Percentiles rank a stretch among this genome's conserved stretches.
phyloP scores from a whole-genome alignment of 2,888 invertebrate genomes.

The Parnassius glacialis region DNA sequence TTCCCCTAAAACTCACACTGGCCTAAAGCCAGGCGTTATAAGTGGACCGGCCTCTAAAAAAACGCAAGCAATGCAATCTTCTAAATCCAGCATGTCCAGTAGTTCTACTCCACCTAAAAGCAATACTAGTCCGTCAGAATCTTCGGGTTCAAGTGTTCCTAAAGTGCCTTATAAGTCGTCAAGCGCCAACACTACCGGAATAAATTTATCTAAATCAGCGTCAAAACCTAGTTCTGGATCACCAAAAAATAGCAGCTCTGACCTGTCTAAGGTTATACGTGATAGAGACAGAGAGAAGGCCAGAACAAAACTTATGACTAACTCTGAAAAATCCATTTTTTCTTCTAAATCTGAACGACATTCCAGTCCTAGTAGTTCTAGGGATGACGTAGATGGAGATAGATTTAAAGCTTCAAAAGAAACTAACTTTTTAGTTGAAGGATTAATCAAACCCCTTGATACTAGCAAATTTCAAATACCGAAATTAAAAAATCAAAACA shows the following conservation, averaged over 20 bases:
- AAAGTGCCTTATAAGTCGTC: conserved; percentile 78
- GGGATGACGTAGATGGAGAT: conserved; percentile 84
- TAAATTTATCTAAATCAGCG: conserved; percentile 70
- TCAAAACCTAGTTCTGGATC: conserved; percentile 80
- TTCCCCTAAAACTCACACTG: conserved; percentile 90
- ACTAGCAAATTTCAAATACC: conserved; percentile 94
- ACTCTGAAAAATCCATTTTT: conserved; percentile 84
- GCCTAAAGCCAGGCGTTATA: conserved; percentile 91
- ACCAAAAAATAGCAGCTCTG: conserved; percentile 82
- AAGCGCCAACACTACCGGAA: conserved; percentile 62
- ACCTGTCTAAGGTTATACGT: conserved; percentile 79
- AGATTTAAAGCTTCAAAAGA: conserved; percentile 83
- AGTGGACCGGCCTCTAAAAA: conserved; percentile 93
- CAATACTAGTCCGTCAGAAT: conserved; percentile 64
- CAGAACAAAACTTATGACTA: conserved; percentile 80
- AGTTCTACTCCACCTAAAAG: conserved; percentile 72
- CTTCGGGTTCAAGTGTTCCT: conserved; percentile 50
- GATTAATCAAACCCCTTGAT: conserved; percentile 88
- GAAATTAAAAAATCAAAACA: conserved; percentile 82
- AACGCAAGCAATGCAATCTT: conserved; percentile 83
- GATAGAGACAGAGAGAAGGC: conserved; percentile 82
- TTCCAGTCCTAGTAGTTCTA: conserved; percentile 83
- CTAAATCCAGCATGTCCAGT: conserved; percentile 63
- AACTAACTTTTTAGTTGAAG: conserved; percentile 85
- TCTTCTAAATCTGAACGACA: conserved; percentile 83